These are phyloP conservation scores for Apaloderma vittatum DNA, from an alignment of 2,113 vertebrate genomes.

Conservation along the genomic window DNA sequence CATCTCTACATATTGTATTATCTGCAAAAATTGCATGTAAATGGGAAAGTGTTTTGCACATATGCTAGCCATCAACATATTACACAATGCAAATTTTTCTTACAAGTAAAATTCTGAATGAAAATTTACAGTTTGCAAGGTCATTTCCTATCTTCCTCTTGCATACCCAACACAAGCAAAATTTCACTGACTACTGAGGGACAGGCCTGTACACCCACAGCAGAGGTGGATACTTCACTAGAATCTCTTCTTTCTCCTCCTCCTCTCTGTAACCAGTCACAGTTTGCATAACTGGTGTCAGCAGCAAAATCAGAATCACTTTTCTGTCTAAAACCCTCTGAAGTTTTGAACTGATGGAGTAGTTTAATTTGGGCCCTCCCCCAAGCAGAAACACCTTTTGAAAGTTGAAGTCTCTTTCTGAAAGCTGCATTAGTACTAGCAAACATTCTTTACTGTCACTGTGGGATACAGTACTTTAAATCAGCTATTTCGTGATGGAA, in stretches of 20 bases:
- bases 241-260: background rate
- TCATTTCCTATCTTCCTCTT: background rate
- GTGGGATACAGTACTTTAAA: constrained; percentile 49
- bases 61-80: background rate
- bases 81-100: background rate
- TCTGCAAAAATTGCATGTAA: background rate
- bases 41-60: background rate
- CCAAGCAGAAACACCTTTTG: background rate
- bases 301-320: background rate
- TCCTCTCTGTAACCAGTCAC: background rate
- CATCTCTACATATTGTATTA: background rate
- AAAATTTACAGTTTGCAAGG: background rate
- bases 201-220: background rate
- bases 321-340: background rate
- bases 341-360: background rate
- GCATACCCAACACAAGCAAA: background rate
- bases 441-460: background rate
- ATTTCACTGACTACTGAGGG: background rate
- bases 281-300: background rate
- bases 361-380: background rate
- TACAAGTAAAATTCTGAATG: background rate
- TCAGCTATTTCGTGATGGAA: constrained; percentile 44
- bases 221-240: background rate
- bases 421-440: background rate
- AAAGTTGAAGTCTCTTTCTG: background rate